Evolutionary conservation across 2,888 invertebrate species (phyloP), one percentile per base, ranked within the genome.

Genomic region (Neuroscelio doddi): DNA sequence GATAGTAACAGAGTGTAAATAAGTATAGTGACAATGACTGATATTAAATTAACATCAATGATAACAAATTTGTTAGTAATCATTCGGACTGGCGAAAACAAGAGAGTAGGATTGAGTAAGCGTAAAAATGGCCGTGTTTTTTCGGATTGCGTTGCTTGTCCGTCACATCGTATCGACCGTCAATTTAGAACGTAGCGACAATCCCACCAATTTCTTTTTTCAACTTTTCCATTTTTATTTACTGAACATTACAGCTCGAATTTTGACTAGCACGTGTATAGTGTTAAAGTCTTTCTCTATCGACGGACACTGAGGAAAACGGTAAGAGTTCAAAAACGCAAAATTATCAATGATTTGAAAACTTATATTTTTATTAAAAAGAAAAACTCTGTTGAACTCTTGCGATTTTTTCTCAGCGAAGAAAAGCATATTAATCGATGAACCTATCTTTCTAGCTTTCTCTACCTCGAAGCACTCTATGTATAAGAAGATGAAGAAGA

Each of bases 241-340:
- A 53, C 68, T 50, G 41, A 64, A 68, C 50, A 62, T 69, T 64
- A 72, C 75, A 74, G 72, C 71, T 79, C 70, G 72, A 82, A 82
- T 83, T 83, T 82, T 82, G 81, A 82, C 82, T 81, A 82, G 82
- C 78, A 80, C 78, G 68, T 68, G 68, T 55, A 17, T 65, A 64
- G 65, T 47, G 68, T 21, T 21, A 21, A 59, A 39, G 36, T 52
- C 26, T 36, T 39, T 64, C 45, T 46, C 16, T 21, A 46, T 38
- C 5, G 38, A 44, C 10, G 29, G 44, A 5, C 21, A 21, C 5
- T 9, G 21, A 51, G 46, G 42, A 42, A 51, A 36, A 52, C 36
- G n/a, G 42, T 47, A 29, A 34, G 49, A 47, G 42, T 15, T 50
- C 17, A 42, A 49, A 52, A 36, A 16, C 5, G 39, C 51, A 27